Conservation (phyloP, 2,888 invertebrate species). For the Heliconius hortense region DNA sequence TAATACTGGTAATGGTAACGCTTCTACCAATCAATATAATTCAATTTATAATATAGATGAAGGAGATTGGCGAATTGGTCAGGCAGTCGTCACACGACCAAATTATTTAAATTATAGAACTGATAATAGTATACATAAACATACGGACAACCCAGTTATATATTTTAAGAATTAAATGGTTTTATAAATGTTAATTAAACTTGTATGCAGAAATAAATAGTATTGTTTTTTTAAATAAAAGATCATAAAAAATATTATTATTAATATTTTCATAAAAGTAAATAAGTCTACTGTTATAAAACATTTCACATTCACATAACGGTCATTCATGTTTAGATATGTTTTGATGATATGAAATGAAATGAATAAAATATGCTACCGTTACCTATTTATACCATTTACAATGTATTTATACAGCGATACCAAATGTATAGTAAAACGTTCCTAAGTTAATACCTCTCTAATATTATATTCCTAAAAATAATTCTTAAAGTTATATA, state of each 20-base stretch:
- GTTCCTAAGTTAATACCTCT: slow-evolving; percentile 6
- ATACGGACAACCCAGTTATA: slow-evolving; percentile 11
- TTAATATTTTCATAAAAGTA: background rate
- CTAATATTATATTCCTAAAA: background rate
- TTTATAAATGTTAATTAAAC: background rate
- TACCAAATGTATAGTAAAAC: slow-evolving; percentile 12
- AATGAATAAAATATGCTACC: background rate
- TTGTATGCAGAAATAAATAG: background rate
- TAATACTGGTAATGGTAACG: background rate
- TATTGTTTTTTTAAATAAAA: background rate
- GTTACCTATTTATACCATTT: background rate
- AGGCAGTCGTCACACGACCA: slow-evolving; percentile 18
- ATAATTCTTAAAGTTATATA: background rate
- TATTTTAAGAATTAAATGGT: slow-evolving; percentile 10
- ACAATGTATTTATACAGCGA: background rate
- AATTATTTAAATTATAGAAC: slow-evolving; percentile 1
- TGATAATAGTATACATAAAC: background rate
- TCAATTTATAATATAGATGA: slow-evolving; percentile 27
- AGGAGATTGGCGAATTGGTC: slow-evolving; percentile 32
- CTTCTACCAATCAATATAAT: slow-evolving; percentile 8
- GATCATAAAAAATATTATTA: background rate
- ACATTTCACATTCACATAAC: background rate
- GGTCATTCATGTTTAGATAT: too few species aligned
- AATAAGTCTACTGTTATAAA: background rate
- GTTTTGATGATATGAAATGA: background rate